phyloP scores from a whole-genome alignment of 1,140 invertebrate species.

The Bursaphelenchus mucronatus region DNA sequence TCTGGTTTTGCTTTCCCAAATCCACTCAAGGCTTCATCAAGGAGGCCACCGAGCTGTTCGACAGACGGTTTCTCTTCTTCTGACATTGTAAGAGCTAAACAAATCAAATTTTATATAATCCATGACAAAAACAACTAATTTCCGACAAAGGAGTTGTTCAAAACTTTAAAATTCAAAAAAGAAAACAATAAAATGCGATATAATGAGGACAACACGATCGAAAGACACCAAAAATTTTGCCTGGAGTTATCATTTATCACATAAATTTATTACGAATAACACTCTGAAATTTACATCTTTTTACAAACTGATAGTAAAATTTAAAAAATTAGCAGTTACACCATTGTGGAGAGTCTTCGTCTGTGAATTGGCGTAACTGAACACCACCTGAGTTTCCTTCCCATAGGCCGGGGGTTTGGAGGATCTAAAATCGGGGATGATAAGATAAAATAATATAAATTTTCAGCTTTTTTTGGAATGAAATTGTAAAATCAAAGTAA shows the following conservation, averaged over 20 bases:
- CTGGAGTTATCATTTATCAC: no score
- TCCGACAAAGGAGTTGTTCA: not conserved
- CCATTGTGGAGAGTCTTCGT: slow-evolving; percentile 7
- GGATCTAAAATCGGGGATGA: slow-evolving; percentile 43
- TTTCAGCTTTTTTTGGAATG: no score
- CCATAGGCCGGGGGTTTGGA: slow-evolving; percentile 61
- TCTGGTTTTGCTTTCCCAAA: not conserved
- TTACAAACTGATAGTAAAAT: no score
- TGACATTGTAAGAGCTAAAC: not conserved
- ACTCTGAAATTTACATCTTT: no score
- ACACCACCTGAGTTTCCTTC: slow-evolving; percentile 34
- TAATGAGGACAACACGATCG: not conserved
- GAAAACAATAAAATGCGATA: not conserved
- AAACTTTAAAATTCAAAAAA: not conserved
- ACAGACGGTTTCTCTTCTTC: slow-evolving; percentile 1
- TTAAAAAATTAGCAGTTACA: slow-evolving; percentile 23
- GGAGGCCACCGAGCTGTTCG: not conserved
- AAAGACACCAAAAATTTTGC: no score
- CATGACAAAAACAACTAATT: not conserved
- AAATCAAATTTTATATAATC: not conserved
- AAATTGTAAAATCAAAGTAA: no score
- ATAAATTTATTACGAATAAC: no score
- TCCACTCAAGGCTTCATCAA: slow-evolving; percentile 21
- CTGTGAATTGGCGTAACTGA: slow-evolving; percentile 13
- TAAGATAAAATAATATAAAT: no score